Evolutionary conservation across 2,113 vertebrate species (phyloP).

Genomic region (Glareola pratincola): DNA sequence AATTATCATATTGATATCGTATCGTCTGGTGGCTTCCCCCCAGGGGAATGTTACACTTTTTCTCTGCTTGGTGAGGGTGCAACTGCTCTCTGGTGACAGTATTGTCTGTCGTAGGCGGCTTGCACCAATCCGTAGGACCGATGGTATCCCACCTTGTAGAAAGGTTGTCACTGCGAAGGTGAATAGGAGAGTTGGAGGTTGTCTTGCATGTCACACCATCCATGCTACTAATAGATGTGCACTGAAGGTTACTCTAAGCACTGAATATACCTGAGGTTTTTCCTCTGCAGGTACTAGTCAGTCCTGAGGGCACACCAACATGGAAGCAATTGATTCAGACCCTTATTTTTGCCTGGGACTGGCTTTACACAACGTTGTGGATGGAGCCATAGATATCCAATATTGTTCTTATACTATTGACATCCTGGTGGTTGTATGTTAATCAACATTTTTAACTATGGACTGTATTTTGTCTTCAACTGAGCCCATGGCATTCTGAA

Average conservation of each 20-base stretch:
- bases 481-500: not conserved
- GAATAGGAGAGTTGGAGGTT: not conserved
- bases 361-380: not conserved
- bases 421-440: not conserved
- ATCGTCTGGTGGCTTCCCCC: not conserved
- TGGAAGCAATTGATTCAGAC: not conserved
- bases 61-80: not conserved
- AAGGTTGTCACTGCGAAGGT: not conserved
- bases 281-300: not conserved
- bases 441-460: not conserved
- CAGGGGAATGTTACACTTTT: rapidly evolving
- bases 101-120: not conserved
- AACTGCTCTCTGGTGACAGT: not conserved
- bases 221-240: not conserved
- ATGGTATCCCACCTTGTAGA: not conserved
- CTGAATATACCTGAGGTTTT: not conserved
- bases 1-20: not conserved
- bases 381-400: not conserved
- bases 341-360: not conserved
- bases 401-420: not conserved
- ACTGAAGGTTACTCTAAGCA: not conserved
- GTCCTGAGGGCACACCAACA: not conserved
- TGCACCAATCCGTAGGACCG: not conserved
- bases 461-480: not conserved
- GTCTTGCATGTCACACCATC: not conserved